Evolutionary conservation across 2,888 invertebrate genomes (phyloP).

Genomic region (Lacanobia wlatinum): DNA sequence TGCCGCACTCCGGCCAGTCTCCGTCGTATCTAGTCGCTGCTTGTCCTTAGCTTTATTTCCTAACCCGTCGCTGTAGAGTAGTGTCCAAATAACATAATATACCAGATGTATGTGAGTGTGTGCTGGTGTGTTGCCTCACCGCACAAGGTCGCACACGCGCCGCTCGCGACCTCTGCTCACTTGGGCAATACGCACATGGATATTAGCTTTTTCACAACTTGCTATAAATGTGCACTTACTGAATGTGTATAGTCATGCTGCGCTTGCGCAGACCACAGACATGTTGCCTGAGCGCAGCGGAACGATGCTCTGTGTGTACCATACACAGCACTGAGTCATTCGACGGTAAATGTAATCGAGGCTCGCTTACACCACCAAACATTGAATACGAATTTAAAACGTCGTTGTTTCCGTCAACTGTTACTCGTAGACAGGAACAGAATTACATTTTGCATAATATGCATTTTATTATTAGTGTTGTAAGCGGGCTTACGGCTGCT

Average conservation of each 20-base stretch:
- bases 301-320: too few relatives aligned
- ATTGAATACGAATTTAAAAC: background rate
- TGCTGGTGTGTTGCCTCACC: conserved; percentile 31
- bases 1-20: conserved; percentile 2
- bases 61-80: conserved; percentile 31
- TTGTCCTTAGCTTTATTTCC: conserved; percentile 59
- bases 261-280: background rate
- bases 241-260: background rate
- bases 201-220: conserved; percentile 21
- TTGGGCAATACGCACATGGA: conserved; percentile 43
- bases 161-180: conserved; percentile 42
- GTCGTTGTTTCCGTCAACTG: background rate
- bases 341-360: background rate
- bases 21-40: conserved; percentile 60
- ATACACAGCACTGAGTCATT: background rate
- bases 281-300: too few relatives aligned
- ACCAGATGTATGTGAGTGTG: conserved; percentile 11
- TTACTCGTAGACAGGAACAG: background rate
- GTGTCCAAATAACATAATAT: conserved; percentile 26
- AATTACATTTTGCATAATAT: background rate
- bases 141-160: conserved; percentile 35
- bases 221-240: conserved; percentile 2
- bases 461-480: background rate
- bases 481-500: background rate
- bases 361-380: background rate